phyloP scores from a whole-genome alignment of 23 tunicate genomes.

The Oikopleura vanhoeffeni region DNA sequence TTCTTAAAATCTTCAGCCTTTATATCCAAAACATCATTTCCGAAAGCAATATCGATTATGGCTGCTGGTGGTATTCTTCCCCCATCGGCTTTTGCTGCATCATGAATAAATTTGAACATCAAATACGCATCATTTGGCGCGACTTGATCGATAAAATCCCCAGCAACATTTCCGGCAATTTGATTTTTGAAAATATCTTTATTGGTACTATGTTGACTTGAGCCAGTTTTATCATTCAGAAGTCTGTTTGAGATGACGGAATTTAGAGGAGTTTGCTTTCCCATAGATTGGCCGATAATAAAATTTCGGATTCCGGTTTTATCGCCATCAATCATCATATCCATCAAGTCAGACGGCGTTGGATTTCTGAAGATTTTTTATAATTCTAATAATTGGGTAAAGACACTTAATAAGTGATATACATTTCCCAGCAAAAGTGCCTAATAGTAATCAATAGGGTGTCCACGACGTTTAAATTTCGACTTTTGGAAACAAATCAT shows the following conservation, averaged over 20 bases:
- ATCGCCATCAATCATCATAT: background rate
- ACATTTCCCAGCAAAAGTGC: too few species aligned
- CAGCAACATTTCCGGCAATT: background rate
- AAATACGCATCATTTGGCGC: conserved; percentile 15
- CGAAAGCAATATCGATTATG: background rate
- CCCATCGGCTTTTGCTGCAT: background rate
- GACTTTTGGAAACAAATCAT: too few species aligned
- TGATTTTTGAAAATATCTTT: background rate
- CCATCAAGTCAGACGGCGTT: background rate
- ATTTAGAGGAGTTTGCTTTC: background rate
- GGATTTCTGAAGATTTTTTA: too few species aligned
- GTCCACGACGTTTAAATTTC: too few species aligned
- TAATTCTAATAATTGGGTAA: too few species aligned
- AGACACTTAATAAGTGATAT: too few species aligned
- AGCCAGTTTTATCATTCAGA: background rate
- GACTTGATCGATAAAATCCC: background rate
- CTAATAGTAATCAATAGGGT: too few species aligned
- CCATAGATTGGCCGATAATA: background rate
- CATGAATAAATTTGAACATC: conserved; percentile 3
- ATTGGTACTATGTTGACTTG: background rate
- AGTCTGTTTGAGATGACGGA: background rate
- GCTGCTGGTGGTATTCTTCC: background rate
- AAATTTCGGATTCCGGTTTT: background rate
- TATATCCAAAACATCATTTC: background rate
- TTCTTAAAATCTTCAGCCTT: background rate